Base-by-base conservation (phyloP, 2,888 invertebrate species). In the Lissonota sp. region DNA sequence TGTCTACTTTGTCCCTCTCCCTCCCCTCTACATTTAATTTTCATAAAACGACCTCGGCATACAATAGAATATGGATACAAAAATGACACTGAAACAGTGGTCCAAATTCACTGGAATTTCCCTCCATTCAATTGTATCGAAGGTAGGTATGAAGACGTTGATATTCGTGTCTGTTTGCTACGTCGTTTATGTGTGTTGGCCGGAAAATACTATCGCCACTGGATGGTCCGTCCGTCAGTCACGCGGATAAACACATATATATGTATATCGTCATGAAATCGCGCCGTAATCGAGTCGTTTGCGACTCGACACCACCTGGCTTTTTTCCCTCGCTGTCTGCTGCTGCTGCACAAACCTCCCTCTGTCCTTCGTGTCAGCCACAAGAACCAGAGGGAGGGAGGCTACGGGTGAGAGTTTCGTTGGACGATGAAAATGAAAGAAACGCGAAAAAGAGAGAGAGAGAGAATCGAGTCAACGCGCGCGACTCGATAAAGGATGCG, bases 241-340 rank as follows among this genome's bases (percentile, higher is more conserved):
- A 64, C 40, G 42, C 64, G 64, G 53, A 63, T 72, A 40, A 26
- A 26, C 26, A 26, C 26, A 26, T 57, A 8, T 73, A 51, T 51
- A 51, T 12, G n/a, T 51, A 81, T 75, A 80, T 73, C 81, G 74
- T 67, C 55, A 40, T 71, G 74, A 71, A 81, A 81, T 81, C 81
- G 81, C 42, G 66, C 71, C 58, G 81, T 81, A 81, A 81, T 81
- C 81, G 78, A 81, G 78, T 81, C 74, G 81, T 81, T 81, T 78
- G 81, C 81, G 79, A 81, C 74, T 78, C 81, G 81, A 81, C 81
- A 74, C 78, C 81, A 81, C 78, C 78, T 81, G 81, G 81, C 73
- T 81, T 81, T 81, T 81, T 81, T 81, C 81, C 81, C 81, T 71
- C 70, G 74, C 74, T 79, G 70, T 81, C 81, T 75, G 74, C 62